Conservation (phyloP, 2,888 invertebrate genomes). For the Andrena hattorfiana region DNA sequence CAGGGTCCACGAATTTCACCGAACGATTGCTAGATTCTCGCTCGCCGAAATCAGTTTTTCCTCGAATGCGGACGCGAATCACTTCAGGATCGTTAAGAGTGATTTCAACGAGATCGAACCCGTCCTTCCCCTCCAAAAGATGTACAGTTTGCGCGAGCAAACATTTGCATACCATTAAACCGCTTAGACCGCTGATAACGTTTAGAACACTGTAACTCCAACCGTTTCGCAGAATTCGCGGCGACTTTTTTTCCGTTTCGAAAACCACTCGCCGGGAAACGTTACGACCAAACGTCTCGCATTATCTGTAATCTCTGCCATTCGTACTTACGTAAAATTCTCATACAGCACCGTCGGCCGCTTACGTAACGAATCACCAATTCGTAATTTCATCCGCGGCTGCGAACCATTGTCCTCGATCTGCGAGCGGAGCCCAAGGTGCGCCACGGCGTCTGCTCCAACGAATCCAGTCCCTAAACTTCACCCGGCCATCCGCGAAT, state of each 20-base stretch:
- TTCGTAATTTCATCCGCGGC: constrained; percentile 20
- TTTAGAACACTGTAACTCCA: neutral
- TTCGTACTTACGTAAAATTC: constrained; percentile 54
- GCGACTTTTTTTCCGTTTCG: no score
- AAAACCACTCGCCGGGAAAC: neutral
- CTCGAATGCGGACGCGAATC: no score
- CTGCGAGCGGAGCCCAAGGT: neutral
- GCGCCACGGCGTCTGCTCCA: neutral
- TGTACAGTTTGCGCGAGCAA: no score
- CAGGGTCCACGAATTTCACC: neutral
- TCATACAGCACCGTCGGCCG: neutral
- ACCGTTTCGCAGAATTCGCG: neutral
- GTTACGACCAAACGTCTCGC: neutral
- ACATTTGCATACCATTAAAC: neutral
- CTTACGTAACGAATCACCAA: constrained; percentile 43
- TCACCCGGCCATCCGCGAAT: neutral
- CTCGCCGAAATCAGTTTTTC: no score
- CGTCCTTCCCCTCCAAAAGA: no score
- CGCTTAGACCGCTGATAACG: neutral
- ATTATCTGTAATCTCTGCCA: constrained; percentile 13
- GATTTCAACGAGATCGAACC: neutral
- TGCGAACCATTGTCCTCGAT: neutral
- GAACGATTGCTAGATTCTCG: no score
- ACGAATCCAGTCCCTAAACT: neutral
- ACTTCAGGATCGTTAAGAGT: neutral